phyloP scores from a whole-genome alignment of 2,113 vertebrate species.

The Peromyscus polionotus region DNA sequence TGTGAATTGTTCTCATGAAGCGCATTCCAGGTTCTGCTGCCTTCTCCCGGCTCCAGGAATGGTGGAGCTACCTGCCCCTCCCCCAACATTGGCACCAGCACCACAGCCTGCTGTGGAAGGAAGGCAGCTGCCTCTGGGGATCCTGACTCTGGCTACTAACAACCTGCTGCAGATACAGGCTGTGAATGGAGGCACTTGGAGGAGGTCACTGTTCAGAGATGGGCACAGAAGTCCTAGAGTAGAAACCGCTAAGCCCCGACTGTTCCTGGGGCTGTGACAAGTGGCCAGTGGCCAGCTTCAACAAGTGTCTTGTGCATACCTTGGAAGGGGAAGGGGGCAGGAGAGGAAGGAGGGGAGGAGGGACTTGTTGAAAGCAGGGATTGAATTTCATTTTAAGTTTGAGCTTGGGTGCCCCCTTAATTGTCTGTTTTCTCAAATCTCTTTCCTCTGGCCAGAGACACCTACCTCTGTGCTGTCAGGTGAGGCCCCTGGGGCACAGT shows the following conservation, averaged over 20 bases:
- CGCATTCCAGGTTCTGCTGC: not conserved
- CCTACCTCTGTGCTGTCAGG: not conserved
- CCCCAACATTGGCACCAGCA: rapidly evolving
- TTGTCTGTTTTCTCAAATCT: not conserved
- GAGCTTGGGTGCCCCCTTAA: not conserved
- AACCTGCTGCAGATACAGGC: not conserved
- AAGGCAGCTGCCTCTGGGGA: not conserved
- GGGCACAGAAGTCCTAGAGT: not conserved
- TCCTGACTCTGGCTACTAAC: not conserved
- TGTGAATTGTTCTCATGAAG: rapidly evolving
- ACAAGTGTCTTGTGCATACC: rapidly evolving
- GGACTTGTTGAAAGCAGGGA: rapidly evolving
- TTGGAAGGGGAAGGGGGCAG: rapidly evolving
- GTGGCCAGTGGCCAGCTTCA: not conserved
- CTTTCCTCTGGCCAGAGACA: not conserved
- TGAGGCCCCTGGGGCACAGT: rapidly evolving
- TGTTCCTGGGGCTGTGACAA: not conserved
- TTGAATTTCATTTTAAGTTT: rapidly evolving
- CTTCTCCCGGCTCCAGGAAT: no score
- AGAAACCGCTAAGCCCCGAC: rapidly evolving
- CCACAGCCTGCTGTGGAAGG: not conserved
- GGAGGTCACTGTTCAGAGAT: not conserved
- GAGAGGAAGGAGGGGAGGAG: not conserved
- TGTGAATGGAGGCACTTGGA: rapidly evolving
- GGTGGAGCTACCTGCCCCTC: rapidly evolving